Evolutionary conservation across 2,888 invertebrate genomes (phyloP).

Genomic region (Polietes domitor): DNA sequence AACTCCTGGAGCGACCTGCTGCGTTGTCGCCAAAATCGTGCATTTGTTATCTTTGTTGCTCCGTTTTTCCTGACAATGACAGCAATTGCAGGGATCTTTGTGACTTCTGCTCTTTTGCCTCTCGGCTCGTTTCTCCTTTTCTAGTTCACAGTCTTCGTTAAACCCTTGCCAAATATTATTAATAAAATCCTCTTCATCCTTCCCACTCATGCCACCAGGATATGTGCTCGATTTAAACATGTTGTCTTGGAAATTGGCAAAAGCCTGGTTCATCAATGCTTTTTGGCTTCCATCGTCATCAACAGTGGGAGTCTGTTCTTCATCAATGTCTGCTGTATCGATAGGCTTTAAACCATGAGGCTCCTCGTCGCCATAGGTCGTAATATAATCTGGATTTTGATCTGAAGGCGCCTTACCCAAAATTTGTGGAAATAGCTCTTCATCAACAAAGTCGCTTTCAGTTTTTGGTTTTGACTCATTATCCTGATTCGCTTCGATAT

Average conservation of each 20-base stretch:
- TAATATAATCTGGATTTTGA: background rate
- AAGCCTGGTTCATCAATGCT: background rate
- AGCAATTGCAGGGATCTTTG: conserved; percentile 70
- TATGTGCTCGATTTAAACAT: no score
- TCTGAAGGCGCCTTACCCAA: background rate
- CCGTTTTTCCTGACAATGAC: conserved; percentile 72
- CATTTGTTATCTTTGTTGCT: conserved; percentile 66
- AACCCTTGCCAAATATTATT: conserved; percentile 12
- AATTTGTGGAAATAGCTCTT: background rate
- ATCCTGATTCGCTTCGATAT: no score
- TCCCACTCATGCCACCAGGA: background rate
- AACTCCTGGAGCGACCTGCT: conserved; percentile 48
- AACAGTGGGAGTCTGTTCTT: background rate
- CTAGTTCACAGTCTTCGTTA: conserved; percentile 45
- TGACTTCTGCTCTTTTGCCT: conserved; percentile 37
- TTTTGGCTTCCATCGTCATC: background rate
- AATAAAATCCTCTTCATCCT: background rate
- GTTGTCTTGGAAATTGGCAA: no score
- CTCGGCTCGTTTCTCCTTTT: conserved; percentile 50
- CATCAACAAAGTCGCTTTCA: background rate
- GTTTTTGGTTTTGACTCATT: no score
- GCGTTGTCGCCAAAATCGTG: conserved; percentile 67
- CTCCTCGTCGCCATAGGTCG: conserved; percentile 5
- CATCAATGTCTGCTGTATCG: background rate
- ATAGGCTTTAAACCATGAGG: background rate